Evolutionary conservation across 2,888 invertebrate genomes (phyloP).

Genomic region (Lissocephala sabroskyi): DNA sequence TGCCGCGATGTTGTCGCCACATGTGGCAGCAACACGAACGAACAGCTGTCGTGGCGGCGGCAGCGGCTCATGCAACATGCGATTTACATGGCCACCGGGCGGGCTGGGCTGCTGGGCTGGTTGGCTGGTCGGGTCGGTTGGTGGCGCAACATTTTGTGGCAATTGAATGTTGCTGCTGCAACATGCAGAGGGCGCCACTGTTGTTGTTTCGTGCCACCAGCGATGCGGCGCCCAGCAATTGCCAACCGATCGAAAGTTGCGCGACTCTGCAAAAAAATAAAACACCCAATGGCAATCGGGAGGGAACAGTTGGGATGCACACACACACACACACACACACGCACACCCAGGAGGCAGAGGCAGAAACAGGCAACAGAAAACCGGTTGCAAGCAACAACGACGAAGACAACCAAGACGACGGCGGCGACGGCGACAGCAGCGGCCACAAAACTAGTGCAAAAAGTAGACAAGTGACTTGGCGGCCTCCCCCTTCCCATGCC

Average conservation of each 20-base stretch:
- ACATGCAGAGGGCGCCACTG: constrained; percentile 68
- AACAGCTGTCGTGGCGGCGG: constrained; percentile 45
- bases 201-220: constrained; percentile 71
- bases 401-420: too few relatives aligned
- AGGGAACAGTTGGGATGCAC: constrained; percentile 23
- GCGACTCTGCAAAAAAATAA: too few relatives aligned
- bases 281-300: too few relatives aligned
- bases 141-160: constrained; percentile 43
- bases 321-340: constrained; percentile 14
- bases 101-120: background rate
- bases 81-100: background rate
- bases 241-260: constrained; percentile 21
- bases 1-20: constrained; percentile 19
- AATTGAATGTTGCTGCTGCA: too few relatives aligned
- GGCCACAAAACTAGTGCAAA: constrained; percentile 45
- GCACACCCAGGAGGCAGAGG: constrained; percentile 17
- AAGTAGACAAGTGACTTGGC: constrained; percentile 46
- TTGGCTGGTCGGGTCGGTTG: constrained; percentile 11
- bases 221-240: constrained; percentile 60
- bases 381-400: constrained; percentile 17
- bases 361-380: constrained; percentile 26
- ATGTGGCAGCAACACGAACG: constrained; percentile 35
- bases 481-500: constrained; percentile 2
- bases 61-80: constrained; percentile 29
- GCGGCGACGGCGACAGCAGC: too few relatives aligned